Evolutionary conservation across 1,140 invertebrate species (phyloP).

Genomic region (Diachasma alloeum): DNA sequence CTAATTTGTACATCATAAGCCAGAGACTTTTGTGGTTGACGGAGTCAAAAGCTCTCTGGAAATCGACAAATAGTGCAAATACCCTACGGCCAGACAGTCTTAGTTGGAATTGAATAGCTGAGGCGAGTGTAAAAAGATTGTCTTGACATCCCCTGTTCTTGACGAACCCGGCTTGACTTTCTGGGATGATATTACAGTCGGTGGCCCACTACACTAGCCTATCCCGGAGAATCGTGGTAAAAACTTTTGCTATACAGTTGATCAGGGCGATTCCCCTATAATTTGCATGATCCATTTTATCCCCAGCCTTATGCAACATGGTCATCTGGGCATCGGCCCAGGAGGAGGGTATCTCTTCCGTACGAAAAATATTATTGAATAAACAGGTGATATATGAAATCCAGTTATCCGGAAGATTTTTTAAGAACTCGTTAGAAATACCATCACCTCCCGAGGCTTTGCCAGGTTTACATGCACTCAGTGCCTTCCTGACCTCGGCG

Average conservation of each 20-base stretch:
- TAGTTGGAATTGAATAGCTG: background rate
- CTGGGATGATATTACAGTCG: too few relatives aligned
- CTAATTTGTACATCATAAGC: background rate
- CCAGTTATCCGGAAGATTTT: conserved; percentile 6
- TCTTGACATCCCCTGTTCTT: too few relatives aligned
- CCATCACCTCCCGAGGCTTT: background rate
- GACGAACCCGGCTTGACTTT: too few relatives aligned
- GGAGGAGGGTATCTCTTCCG: background rate
- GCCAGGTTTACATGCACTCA: conserved; percentile 1
- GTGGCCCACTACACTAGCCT: too few relatives aligned
- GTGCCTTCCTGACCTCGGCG: background rate
- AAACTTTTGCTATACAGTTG: too few relatives aligned
- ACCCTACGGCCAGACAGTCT: background rate
- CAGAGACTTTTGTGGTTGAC: background rate
- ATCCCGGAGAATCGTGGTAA: too few relatives aligned
- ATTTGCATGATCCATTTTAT: too few relatives aligned
- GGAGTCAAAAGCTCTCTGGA: conserved; percentile 10
- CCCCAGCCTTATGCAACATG: background rate
- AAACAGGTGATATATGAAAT: background rate
- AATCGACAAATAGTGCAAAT: background rate
- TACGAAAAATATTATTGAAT: background rate
- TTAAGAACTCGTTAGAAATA: conserved; percentile 8
- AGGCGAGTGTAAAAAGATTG: too few relatives aligned
- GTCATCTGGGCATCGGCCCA: background rate
- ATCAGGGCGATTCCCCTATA: too few relatives aligned